Conservation (phyloP, 1,140 invertebrate genomes). For the Drosophila pachea region DNA sequence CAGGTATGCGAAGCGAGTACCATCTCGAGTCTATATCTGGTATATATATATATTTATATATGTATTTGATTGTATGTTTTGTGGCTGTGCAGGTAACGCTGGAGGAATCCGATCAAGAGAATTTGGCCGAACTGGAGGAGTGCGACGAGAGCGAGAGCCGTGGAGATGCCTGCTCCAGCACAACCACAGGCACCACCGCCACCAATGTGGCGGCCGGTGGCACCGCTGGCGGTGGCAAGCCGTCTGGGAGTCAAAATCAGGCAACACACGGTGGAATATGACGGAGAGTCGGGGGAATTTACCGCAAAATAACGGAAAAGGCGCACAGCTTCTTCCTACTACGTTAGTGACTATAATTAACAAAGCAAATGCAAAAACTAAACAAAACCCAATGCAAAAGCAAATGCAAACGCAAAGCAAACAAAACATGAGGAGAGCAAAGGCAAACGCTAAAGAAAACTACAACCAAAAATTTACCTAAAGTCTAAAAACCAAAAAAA, state of each 20-base stretch:
- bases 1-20: conserved; percentile 79
- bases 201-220: conserved; percentile 54
- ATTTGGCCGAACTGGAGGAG: conserved; percentile 83
- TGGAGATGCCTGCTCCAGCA: conserved; percentile 58
- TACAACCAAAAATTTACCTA: conserved; percentile 24
- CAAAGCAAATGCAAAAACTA: conserved; percentile 28
- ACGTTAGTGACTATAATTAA: conserved; percentile 77
- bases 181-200: conserved; percentile 56
- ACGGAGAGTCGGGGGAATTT: conserved; percentile 92
- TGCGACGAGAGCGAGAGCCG: conserved; percentile 81
- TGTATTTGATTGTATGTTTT: too few relatives aligned
- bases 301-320: conserved; percentile 90
- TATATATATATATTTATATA: too few relatives aligned
- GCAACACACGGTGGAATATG: conserved; percentile 84
- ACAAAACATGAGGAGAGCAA: conserved; percentile 3
- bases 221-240: conserved; percentile 77
- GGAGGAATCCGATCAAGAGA: conserved; percentile 86
- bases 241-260: conserved; percentile 80
- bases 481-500: conserved; percentile 14
- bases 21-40: too few relatives aligned
- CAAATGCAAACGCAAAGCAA: conserved; percentile 14
- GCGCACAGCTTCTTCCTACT: conserved; percentile 82
- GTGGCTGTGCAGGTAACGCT: conserved; percentile 89
- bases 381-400: conserved; percentile 6
- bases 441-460: neutral